Base-by-base conservation (phyloP, 2,113 vertebrate genomes). In the human (Homo sapiens) region DNA sequence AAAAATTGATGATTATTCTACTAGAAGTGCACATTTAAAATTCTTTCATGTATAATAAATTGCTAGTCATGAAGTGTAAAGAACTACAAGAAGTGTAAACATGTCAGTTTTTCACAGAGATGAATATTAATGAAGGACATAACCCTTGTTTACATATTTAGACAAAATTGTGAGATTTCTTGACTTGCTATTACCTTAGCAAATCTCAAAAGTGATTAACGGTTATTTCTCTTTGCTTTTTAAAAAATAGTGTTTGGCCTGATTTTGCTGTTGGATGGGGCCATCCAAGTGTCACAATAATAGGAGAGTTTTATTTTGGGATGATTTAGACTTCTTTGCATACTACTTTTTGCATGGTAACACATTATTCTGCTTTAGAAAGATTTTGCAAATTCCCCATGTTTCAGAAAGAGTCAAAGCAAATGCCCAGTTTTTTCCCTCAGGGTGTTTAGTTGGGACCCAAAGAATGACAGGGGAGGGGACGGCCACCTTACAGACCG, bases 401-500 rank as follows among this genome's bases (percentile, higher is more conserved):
- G 40, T 30, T n/a, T 59, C 78, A 86, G 38, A 84, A 70, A 35
- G 48, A n/a, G 9, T 70, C 22, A n/a, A 50, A 76, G 1, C 13
- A 57, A 79, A 73, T 23, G 25, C 22, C 43, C 12, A 3, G 0
- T 64, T 22, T 66, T 70, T 2, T 52, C 35, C 10, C 14, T 38
- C 0, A 25, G 12, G 16, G 10, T 66, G 17, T 52, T 59, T 55
- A 64, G 23, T 57, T 25, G 55, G 30, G 38, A 43, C 6, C 57
- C 30, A 38, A 13, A 78, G 11, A 61, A 73, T 35, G 25, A 40
- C 12, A 9, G 18, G 25, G 25, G 10, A 1, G 48, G 20, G 38
- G 40, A 14, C 1, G n/a, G 52, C 12, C 1, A 3, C 43, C n/a
- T 81, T 5, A 0, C 2, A 78, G 22, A 55, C 11, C 1, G 0